Evolutionary conservation across 2,797 vertebrate species (phyloP).

Genomic region (Phrynocephalus forsythii): DNA sequence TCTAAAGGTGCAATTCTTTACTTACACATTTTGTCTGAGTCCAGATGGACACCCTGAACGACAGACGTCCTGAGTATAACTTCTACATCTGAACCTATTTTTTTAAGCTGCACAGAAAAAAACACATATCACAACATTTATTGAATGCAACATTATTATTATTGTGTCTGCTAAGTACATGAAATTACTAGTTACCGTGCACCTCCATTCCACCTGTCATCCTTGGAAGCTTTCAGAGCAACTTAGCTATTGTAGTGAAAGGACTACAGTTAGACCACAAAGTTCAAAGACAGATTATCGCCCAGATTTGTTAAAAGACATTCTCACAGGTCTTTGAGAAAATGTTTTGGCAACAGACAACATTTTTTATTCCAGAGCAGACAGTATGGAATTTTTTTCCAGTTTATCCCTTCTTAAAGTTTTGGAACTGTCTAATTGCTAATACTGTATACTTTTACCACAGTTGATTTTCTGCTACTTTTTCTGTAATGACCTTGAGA

Average conservation of each 20-base stretch:
- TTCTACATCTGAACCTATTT: conserved; percentile 82
- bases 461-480: background rate
- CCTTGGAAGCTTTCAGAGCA: background rate
- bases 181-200: conserved; percentile 7
- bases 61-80: conserved; percentile 81
- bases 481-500: background rate
- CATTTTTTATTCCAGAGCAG: background rate
- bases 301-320: conserved; percentile 5
- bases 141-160: background rate
- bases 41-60: conserved; percentile 80
- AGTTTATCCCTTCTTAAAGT: background rate
- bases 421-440: background rate
- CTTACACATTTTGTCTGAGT: conserved; percentile 75
- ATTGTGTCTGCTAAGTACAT: background rate
- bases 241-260: background rate
- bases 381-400: background rate
- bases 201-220: background rate
- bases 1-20: conserved; percentile 11
- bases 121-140: background rate
- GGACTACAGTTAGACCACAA: background rate
- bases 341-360: background rate
- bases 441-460: background rate
- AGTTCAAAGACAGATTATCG: background rate
- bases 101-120: conserved; percentile 70
- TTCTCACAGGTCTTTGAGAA: background rate